Evolutionary conservation across 2,888 invertebrate species (phyloP), one percentile per base, ranked within the genome.

Genomic region (Bombylius major): DNA sequence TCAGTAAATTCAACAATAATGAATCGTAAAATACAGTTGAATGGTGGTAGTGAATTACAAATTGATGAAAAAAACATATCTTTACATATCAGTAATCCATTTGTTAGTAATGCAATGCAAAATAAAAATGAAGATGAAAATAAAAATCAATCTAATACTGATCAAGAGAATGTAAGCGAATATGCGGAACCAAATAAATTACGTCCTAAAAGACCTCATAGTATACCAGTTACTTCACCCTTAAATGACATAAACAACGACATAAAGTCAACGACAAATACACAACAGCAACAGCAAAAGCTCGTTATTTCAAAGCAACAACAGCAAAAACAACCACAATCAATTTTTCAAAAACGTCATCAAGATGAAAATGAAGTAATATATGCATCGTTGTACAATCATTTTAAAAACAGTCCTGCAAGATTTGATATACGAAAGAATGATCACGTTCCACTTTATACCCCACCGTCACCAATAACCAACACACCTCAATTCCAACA

Each of bases 191-290:
- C 71, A 1, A 67, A 66, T 56, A 66, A 71, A 54, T 60, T 70
- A 60, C 70, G 70, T 45, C 66, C 67, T 12, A 61, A 65, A 49
- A 65, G 83, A 54, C 83, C 84, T 46, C 82, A 81, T 69, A 83
- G 83, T 65, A 79, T 83, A 63, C 83, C 83, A 59, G 75, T 78
- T 39, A 72, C 72, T 59, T 58, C 55, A 32, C 58, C 58, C 51
- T 53, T 60, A 36, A 64, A 62, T 54, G 61, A 60, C 52, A 53
- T 59, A 52, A 60, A 62, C 57, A 62, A 60, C 58, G 62, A 61
- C 54, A 57, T 59, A 39, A 59, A 55, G 54, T 42, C 59, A 60
- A 57, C 59, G 51, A 58, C 58, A 51, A 57, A 59, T 47, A 50
- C 53, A 50, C 31, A 57, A 49, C 60, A 61, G 53, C 62, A 59